Evolutionary conservation across 2,113 vertebrate species (phyloP).

Genomic region (Dicentrarchus labrax): DNA sequence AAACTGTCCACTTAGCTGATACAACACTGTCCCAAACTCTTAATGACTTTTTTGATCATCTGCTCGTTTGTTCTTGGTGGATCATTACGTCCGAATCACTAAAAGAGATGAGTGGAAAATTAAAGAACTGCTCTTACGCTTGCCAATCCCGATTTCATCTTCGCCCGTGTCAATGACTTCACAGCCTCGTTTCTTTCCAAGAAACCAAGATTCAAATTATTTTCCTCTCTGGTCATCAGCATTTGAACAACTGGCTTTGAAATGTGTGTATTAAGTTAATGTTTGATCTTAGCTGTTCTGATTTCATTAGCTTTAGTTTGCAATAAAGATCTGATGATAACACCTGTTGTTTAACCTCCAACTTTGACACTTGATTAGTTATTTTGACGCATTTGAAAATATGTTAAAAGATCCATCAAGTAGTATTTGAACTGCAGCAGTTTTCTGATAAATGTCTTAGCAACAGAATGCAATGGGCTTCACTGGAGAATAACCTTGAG

Average conservation of each 20-base stretch:
- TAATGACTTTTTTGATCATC: constrained; percentile 19
- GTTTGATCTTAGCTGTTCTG: not conserved
- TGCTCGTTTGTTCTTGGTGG: constrained; percentile 2
- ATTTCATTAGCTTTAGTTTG: not conserved
- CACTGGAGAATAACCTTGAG: not conserved
- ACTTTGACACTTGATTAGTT: not conserved
- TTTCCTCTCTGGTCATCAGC: not conserved
- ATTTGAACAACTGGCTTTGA: not conserved
- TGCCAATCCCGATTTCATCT: not conserved
- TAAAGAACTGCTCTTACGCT: not conserved
- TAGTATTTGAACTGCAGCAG: no score
- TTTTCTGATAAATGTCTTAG: not conserved
- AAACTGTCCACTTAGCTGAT: not conserved
- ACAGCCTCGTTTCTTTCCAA: not conserved
- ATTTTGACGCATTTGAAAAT: not conserved
- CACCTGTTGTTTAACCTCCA: no score
- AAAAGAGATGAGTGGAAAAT: not conserved
- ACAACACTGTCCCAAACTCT: not conserved
- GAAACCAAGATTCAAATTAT: not conserved
- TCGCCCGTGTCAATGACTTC: not conserved
- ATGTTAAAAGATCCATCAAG: not conserved
- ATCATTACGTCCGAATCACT: constrained; percentile 7
- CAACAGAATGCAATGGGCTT: not conserved
- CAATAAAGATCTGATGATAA: no score
- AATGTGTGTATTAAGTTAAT: not conserved